Evolutionary conservation across 2,113 vertebrate species (phyloP), one percentile per base, ranked within the genome.

Genomic region (Xenopus borealis): DNA sequence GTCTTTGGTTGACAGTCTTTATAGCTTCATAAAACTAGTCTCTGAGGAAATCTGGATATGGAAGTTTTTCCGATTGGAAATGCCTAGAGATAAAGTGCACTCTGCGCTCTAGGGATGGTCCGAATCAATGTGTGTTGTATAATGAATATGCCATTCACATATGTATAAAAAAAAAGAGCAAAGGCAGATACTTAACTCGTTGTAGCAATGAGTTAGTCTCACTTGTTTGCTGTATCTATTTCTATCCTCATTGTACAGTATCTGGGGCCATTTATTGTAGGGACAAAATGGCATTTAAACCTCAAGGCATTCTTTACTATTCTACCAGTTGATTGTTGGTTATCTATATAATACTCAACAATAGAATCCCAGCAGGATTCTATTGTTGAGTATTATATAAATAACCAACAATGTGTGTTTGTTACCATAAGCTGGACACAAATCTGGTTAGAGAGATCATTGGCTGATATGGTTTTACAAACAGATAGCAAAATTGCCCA

Each of bases 1-100:
- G 1, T 80, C 81, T 86, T 82, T 84, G 79, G 80, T 72, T 82
- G 81, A 83, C 82, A 80, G 85, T 86, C 85, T 90, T 91, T 88
- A 88, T 85, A 82, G 85, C 81, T 84, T 84, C 82, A 81, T 87
- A 85, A 90, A 89, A 80, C 58, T 63, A 76, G 86, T 85, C 86
- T 83, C 85, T 17, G 68, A 87, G 86, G 87, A 90, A 87, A 89
- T 87, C 79, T 84, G 23, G 78, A 71, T 81, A 72, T 82, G 20
- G 78, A 75, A 82, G 74, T 70, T 80, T 84, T 88, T 90, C 73
- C 0, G 0, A 86, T 85, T 83, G 69, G 78, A 84, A 89, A 82
- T 75, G 50, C 74, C 50, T 81, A 79, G 82, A 79, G 86, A 71
- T 82, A 82, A 81, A 85, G 70, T 80, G 75, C 13, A 33, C 70